Evolutionary conservation across 2,797 vertebrate genomes (phyloP).

Genomic region (Sphaeramia orbicularis): DNA sequence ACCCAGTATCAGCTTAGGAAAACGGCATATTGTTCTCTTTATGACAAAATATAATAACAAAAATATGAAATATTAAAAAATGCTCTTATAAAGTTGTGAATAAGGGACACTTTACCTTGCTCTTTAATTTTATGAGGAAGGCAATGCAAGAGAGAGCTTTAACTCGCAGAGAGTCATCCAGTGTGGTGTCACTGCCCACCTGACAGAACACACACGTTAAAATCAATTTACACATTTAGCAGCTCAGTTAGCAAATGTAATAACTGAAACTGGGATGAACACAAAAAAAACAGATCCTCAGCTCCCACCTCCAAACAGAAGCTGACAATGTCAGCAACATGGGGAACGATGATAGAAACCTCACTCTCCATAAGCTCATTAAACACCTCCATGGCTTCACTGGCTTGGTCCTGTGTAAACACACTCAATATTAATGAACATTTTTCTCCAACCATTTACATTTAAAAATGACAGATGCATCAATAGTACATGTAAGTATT

Average conservation of each 20-base stretch:
- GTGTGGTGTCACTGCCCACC: slow-evolving; percentile 85
- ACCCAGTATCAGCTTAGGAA: neutral
- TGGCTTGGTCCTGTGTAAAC: slow-evolving; percentile 85
- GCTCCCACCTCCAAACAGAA: slow-evolving; percentile 90
- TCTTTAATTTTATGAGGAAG: slow-evolving; percentile 91
- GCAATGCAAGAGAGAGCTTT: slow-evolving; percentile 89
- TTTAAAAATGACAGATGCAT: neutral
- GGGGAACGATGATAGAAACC: slow-evolving; percentile 88
- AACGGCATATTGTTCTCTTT: neutral
- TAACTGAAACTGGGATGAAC: no score
- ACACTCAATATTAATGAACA: neutral
- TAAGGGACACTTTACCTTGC: slow-evolving; percentile 84
- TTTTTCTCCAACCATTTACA: no score
- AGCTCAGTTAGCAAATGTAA: neutral
- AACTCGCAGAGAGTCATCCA: slow-evolving; percentile 87
- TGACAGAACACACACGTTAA: slow-evolving; percentile 51
- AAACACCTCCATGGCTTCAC: slow-evolving; percentile 91
- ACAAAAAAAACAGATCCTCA: no score
- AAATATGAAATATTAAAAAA: no score
- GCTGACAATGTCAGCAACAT: slow-evolving; percentile 86
- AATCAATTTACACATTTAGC: neutral
- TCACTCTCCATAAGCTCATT: slow-evolving; percentile 93
- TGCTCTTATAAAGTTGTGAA: neutral
- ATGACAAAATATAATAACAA: neutral
- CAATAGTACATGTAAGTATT: neutral